phyloP scores from a whole-genome alignment of 2,113 vertebrate species.

The Acrocephalus arundinaceus region DNA sequence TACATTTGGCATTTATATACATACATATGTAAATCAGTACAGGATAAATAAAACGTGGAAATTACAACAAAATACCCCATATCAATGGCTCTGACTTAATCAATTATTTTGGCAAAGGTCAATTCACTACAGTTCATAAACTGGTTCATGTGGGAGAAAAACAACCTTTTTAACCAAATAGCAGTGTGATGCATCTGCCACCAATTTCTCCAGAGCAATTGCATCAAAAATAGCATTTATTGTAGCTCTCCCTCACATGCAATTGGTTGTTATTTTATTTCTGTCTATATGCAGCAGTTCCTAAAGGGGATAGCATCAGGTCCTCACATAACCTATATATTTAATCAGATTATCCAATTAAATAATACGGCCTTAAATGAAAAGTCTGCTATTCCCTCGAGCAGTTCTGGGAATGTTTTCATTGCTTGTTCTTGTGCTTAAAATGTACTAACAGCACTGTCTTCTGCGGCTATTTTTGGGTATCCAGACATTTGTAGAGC shows the following conservation, averaged over 20 bases:
- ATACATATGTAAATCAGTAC: not conserved
- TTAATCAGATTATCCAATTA: constrained; percentile 46
- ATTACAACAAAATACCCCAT: not conserved
- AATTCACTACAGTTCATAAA: not conserved
- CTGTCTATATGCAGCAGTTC: not conserved
- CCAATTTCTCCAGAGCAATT: not conserved
- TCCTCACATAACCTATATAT: constrained; percentile 6
- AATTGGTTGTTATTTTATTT: not conserved
- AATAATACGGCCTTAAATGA: constrained; percentile 8
- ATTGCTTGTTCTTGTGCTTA: not conserved
- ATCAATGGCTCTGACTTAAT: not conserved
- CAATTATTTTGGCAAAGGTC: not conserved
- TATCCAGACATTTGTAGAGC: not conserved
- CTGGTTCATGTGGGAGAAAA: not conserved
- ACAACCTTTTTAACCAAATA: not conserved
- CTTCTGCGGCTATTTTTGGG: not conserved
- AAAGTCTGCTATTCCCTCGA: not conserved
- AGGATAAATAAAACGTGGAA: not conserved
- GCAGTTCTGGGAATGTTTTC: not conserved
- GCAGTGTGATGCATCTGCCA: not conserved
- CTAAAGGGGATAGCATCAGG: not conserved
- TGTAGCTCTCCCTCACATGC: not conserved
- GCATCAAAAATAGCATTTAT: not conserved
- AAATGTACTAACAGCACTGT: not conserved
- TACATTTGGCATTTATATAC: fast-evolving